Percentiles rank a stretch among this genome's conserved stretches.
Evolutionary conservation across 2,797 vertebrate genomes (phyloP).

Genomic region (Xenops minutus): DNA sequence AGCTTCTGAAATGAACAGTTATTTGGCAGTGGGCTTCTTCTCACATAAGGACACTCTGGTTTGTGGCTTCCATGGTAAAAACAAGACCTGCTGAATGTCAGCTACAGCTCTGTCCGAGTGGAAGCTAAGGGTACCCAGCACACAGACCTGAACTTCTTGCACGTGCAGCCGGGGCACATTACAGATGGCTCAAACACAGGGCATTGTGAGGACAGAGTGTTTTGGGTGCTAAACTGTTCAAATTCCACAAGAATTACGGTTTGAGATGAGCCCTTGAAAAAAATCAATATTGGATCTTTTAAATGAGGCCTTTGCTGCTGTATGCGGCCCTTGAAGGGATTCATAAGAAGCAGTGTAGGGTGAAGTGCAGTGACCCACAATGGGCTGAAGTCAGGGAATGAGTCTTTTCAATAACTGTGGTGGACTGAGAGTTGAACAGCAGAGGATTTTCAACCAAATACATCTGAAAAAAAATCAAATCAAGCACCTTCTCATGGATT

Average conservation of each 20-base stretch:
- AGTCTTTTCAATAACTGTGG: background rate
- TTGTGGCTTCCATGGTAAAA: background rate
- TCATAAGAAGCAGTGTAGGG: background rate
- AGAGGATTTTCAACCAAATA: background rate
- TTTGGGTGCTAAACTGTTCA: background rate
- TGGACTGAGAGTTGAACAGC: background rate
- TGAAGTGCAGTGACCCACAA: background rate
- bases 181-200: background rate
- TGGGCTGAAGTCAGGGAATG: background rate
- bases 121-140: background rate
- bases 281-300: background rate
- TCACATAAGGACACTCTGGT: background rate
- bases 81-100: background rate
- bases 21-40: background rate
- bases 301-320: background rate
- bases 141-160: background rate
- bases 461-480: background rate
- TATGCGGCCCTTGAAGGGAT: background rate
- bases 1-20: background rate
- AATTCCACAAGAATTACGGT: background rate
- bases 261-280: background rate
- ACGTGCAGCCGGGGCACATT: background rate
- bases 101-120: background rate
- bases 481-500: background rate
- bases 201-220: background rate